These are phyloP conservation scores for Oppia nitens DNA, from an alignment of 1,140 invertebrate species.

Conservation along the genomic window DNA sequence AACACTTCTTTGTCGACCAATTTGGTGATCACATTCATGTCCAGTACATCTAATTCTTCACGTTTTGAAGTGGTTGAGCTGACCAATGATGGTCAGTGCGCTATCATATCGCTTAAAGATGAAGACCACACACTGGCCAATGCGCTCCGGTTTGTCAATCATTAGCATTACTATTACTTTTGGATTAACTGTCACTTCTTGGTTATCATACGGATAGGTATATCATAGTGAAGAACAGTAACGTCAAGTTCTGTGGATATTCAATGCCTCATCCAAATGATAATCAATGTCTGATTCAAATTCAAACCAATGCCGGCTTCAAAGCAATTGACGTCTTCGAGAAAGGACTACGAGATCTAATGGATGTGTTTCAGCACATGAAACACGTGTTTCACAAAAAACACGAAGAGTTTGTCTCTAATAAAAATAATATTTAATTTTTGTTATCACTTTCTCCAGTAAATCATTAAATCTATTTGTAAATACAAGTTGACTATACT, in stretches of 20 bases:
- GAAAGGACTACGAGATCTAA: constrained; percentile 9
- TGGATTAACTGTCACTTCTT: neutral
- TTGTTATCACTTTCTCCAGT: too few relatives aligned
- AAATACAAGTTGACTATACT: too few relatives aligned
- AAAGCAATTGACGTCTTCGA: constrained; percentile 5
- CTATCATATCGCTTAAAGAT: constrained; percentile 12
- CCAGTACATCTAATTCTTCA: too few relatives aligned
- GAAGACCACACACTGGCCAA: constrained; percentile 20
- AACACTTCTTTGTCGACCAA: too few relatives aligned
- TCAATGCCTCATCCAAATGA: constrained; percentile 19
- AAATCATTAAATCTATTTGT: too few relatives aligned
- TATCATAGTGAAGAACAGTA: constrained; percentile 17
- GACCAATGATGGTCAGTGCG: constrained; percentile 13
- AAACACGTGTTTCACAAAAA: constrained; percentile 7
- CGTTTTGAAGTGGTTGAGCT: constrained; percentile 6
- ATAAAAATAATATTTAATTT: neutral
- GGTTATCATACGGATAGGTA: neutral
- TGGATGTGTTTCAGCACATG: constrained; percentile 3
- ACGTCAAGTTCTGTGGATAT: constrained; percentile 19
- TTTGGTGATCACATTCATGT: too few relatives aligned
- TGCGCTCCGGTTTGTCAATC: constrained; percentile 11
- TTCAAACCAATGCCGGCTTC: constrained; percentile 15
- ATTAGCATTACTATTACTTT: neutral
- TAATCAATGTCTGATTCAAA: constrained; percentile 15
- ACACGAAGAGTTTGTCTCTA: neutral